Evolutionary conservation across 1,140 invertebrate species (phyloP).

Genomic region (Odontomachus brunneus): DNA sequence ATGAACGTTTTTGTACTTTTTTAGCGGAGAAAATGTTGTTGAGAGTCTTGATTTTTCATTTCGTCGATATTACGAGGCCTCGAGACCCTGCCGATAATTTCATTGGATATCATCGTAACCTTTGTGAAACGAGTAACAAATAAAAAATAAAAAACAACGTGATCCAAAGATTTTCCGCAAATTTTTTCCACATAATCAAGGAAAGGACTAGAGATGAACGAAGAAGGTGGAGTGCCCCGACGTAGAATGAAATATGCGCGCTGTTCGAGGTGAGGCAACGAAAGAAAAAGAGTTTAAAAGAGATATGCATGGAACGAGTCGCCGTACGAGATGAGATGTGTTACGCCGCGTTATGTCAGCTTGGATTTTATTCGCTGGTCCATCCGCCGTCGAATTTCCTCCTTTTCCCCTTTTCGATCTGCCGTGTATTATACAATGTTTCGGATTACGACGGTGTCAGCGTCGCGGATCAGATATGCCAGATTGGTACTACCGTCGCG

Average conservation of each 20-base stretch:
- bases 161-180: neutral
- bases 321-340: conserved; percentile 34
- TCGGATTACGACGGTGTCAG: conserved; percentile 31
- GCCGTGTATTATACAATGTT: conserved; percentile 38
- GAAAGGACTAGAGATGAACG: neutral
- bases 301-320: conserved; percentile 32
- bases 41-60: neutral
- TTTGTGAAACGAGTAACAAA: neutral
- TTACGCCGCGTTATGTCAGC: conserved; percentile 47
- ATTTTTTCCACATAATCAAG: too few species aligned
- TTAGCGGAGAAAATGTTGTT: neutral
- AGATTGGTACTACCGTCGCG: neutral
- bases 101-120: neutral
- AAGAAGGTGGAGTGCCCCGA: neutral
- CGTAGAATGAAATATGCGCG: conserved; percentile 6
- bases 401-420: conserved; percentile 35
- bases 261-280: neutral
- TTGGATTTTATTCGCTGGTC: conserved; percentile 50
- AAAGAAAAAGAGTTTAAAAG: conserved; percentile 7
- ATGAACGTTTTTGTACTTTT: neutral
- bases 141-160: neutral
- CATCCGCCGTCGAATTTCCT: conserved; percentile 47
- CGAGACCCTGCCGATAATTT: neutral
- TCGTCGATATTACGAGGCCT: neutral
- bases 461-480: conserved; percentile 24